These are phyloP conservation scores for Salvelinus namaycush DNA, from an alignment of 2,113 vertebrate species.

Conservation along the genomic window DNA sequence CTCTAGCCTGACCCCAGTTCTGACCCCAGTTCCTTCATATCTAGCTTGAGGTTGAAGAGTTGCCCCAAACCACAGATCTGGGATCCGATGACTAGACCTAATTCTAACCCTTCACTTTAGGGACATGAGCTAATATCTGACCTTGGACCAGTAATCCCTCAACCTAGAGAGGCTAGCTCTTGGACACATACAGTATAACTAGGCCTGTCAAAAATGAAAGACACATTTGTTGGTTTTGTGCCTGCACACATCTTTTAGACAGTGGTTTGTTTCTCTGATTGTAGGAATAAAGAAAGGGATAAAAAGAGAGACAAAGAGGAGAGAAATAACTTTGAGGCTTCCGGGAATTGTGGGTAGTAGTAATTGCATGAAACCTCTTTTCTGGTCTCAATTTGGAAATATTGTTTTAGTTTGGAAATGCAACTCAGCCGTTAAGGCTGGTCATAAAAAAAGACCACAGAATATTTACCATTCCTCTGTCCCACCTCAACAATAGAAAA, in stretches of 20 bases:
- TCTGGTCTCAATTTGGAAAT: conserved; percentile 37
- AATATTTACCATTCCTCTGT: neutral
- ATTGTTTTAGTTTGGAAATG: conserved; percentile 47
- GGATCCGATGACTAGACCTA: too few species aligned
- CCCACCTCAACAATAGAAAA: neutral
- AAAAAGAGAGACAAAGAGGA: conserved; percentile 30
- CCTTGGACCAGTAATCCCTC: too few species aligned
- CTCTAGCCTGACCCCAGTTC: too few species aligned
- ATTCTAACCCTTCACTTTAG: too few species aligned
- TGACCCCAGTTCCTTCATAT: too few species aligned
- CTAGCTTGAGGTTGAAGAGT: too few species aligned
- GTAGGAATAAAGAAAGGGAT: conserved; percentile 37
- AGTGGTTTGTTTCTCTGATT: neutral
- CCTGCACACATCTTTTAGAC: neutral
- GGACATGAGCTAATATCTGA: too few species aligned
- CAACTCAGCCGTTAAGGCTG: conserved; percentile 27
- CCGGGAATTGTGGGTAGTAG: conserved; percentile 42
- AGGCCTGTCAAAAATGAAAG: neutral
- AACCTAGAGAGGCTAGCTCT: too few species aligned
- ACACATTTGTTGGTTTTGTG: neutral
- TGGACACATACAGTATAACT: neutral
- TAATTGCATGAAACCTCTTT: conserved; percentile 43
- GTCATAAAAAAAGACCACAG: conserved; percentile 25
- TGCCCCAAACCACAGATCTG: too few species aligned
- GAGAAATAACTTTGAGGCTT: conserved; percentile 49